Percentiles rank a stretch among this genome's conserved stretches.
phyloP scores from a whole-genome alignment of 2,113 vertebrate species.

The Rhombomys opimus region DNA sequence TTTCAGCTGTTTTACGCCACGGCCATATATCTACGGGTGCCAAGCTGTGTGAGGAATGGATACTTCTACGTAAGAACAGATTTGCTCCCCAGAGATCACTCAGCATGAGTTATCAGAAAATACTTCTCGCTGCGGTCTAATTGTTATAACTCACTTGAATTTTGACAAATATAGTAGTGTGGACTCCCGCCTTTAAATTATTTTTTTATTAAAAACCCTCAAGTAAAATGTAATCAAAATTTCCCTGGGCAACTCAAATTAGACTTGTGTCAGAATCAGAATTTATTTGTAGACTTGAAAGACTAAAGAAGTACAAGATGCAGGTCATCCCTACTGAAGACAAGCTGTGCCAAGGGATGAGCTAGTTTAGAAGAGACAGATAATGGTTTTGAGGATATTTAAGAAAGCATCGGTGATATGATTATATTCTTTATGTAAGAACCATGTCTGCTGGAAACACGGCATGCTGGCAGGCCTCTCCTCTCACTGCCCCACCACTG shows the following conservation, averaged over 20 bases:
- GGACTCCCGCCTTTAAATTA: slow-evolving; percentile 70
- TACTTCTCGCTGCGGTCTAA: slow-evolving; percentile 77
- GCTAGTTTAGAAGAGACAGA: background rate
- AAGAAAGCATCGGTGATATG: background rate
- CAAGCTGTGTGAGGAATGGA: slow-evolving; percentile 73
- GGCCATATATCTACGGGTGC: slow-evolving; percentile 72
- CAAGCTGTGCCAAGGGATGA: background rate
- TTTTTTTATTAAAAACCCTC: slow-evolving; percentile 71
- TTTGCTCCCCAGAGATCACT: slow-evolving; percentile 79
- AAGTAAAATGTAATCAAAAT: slow-evolving; percentile 54
- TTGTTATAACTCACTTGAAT: slow-evolving; percentile 70
- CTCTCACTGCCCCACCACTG: background rate
- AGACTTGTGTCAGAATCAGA: slow-evolving; percentile 63
- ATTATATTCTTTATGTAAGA: background rate
- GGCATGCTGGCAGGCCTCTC: background rate
- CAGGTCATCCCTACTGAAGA: slow-evolving; percentile 60
- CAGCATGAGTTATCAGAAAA: slow-evolving; percentile 79
- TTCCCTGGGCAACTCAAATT: background rate
- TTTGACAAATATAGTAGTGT: slow-evolving; percentile 37
- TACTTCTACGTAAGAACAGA: slow-evolving; percentile 80
- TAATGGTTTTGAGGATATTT: background rate
- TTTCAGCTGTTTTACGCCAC: slow-evolving; percentile 79
- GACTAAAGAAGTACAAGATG: slow-evolving; percentile 47
- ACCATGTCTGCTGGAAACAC: background rate
- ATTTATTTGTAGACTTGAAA: slow-evolving; percentile 60